A percentile compares a stretch with the other conserved stretches of the same genome.
Evolutionary conservation across 2,113 vertebrate genomes (phyloP).

Genomic region (Regulus satrapa): DNA sequence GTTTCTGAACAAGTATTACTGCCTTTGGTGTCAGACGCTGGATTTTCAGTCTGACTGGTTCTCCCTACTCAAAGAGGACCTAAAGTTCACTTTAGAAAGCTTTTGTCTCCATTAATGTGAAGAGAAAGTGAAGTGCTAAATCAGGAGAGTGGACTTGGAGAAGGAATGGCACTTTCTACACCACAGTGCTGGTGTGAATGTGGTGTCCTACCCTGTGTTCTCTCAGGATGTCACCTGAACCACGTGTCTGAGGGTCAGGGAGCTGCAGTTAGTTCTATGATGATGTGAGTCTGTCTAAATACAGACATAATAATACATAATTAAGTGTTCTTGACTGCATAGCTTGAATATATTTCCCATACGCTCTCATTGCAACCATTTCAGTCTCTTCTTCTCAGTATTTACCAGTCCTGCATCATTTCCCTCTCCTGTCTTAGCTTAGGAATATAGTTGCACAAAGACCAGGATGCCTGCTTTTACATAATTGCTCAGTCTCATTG

Average conservation of each 20-base stretch:
- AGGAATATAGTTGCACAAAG: not conserved
- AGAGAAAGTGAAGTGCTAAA: not conserved
- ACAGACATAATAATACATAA: not conserved
- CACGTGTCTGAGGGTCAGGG: not conserved
- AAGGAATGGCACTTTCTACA: not conserved
- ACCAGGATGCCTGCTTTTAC: not conserved
- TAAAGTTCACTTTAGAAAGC: not conserved
- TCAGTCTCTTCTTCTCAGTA: not conserved
- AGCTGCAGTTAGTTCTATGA: not conserved
- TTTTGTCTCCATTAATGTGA: not conserved
- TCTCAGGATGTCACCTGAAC: not conserved
- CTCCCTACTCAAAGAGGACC: not conserved
- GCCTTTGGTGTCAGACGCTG: not conserved
- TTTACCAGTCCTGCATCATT: not conserved
- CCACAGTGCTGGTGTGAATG: not conserved
- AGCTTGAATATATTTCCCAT: not conserved
- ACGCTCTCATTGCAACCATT: not conserved
- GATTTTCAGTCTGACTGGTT: not conserved
- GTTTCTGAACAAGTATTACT: not conserved
- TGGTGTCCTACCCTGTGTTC: not conserved
- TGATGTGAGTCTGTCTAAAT: not conserved
- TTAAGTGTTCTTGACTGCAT: not conserved
- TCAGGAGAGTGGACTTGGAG: not conserved
- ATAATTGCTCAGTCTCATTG: not conserved
- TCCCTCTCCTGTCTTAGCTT: not conserved